Evolutionary conservation across 2,113 vertebrate genomes (phyloP), one percentile per base, ranked within the genome.

Genomic region (Paratilapia polleni): DNA sequence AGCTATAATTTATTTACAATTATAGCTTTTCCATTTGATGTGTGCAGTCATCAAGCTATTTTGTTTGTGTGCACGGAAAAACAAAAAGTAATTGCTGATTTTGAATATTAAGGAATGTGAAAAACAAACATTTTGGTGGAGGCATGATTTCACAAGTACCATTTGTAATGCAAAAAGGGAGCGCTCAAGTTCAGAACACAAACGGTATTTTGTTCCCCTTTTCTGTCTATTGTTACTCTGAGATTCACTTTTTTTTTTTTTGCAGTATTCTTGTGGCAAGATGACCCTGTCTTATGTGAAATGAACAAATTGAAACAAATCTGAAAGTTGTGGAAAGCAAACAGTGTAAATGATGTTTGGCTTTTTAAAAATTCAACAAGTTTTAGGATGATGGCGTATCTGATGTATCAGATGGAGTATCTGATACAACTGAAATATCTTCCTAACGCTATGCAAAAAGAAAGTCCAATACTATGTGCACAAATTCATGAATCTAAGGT

Each of bases 1-100:
- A 80, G 80, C 78, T 38, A 26, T 61, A 86, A 83, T 91, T 88
- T 87, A 52, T 85, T 83, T 59, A 81, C 64, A 86, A 81, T 85
- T 76, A 77, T 58, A 82, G 66, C 20, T 81, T 84, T 79, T 84
- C 43, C 56, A 26, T 66, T 82, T 60, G 80, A 70, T 43, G 43
- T 75, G 57, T 61, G 24, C 56, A 63, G 49, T 64, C 43, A 80
- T 78, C 34, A 79, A 60, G 10, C 22, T 26, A 34, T 58, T 31
- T 76, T 74, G 24, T 74, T 80, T 84, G 38, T 52, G 26, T 52
- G 20, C 10, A 43, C 1, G 64, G 52, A 34, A 28, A 76, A 63
- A 82, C 13, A 56, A 78, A 34, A 73, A 38, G 47, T 8, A 57
- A 58, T 2, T 28, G 34, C 15, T 36, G 77, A 63, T 15, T 86